Conservation (phyloP, 2,113 vertebrate species). For the Eurypyga helias region DNA sequence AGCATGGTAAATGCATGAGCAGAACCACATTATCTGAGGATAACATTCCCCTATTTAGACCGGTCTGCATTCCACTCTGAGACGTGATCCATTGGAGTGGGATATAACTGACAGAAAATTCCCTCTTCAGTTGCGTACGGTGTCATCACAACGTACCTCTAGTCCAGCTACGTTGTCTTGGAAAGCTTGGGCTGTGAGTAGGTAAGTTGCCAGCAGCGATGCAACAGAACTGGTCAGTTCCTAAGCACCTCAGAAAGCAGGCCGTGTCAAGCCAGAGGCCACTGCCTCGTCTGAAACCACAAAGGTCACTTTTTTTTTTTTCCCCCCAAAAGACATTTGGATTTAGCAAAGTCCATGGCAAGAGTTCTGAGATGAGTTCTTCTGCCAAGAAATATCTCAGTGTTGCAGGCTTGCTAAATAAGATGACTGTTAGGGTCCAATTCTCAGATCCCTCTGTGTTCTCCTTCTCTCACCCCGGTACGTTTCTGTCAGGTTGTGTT, state of each 20-base stretch:
- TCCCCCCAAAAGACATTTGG: not conserved
- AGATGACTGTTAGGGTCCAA: not conserved
- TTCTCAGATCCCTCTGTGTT: not conserved
- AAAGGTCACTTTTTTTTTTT: not conserved
- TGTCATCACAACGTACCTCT: not conserved
- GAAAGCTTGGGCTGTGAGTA: not conserved
- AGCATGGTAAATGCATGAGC: conserved; percentile 2
- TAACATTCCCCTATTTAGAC: not conserved
- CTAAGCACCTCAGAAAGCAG: not conserved
- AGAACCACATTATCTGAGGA: not conserved
- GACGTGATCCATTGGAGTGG: not conserved
- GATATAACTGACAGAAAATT: not conserved
- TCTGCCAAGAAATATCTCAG: not conserved
- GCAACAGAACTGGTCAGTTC: not conserved
- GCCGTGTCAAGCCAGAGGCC: not conserved
- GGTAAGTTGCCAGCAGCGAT: not conserved
- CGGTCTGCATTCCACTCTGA: not conserved
- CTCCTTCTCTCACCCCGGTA: not conserved
- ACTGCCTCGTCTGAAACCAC: not conserved
- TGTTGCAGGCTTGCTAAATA: not conserved
- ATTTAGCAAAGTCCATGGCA: not conserved
- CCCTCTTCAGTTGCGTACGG: not conserved
- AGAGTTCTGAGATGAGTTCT: not conserved
- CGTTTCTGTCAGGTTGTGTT: not conserved
- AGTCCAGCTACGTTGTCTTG: not conserved